These are phyloP conservation scores for Iselma pallidipennis DNA, from an alignment of 2,888 invertebrate species.

Conservation along the genomic window DNA sequence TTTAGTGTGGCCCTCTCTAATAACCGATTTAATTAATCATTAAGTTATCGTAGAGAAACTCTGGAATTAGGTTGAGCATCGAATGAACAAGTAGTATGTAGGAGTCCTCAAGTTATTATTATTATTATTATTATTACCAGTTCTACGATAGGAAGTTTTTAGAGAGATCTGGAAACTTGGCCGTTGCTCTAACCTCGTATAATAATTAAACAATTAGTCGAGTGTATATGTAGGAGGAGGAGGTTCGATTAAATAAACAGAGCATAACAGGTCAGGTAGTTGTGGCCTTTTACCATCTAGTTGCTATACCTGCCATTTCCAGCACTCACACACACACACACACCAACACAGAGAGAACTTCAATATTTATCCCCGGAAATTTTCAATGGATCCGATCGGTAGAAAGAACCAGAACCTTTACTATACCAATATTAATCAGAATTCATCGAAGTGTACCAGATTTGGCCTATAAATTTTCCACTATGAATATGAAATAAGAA, in stretches of 20 bases:
- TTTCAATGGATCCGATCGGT: neutral
- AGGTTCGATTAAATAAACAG: constrained; percentile 20
- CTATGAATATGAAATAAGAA: constrained; percentile 9
- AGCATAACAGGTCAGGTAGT: constrained; percentile 17
- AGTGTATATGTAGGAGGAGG: neutral
- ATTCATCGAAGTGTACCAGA: neutral
- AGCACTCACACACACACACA: no score
- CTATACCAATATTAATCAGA: constrained; percentile 11
- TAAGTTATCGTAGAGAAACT: neutral
- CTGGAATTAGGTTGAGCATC: neutral
- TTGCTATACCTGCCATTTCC: no score
- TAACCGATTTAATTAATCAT: constrained; percentile 1
- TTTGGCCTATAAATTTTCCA: neutral
- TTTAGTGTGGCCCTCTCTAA: neutral
- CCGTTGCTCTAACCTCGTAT: neutral
- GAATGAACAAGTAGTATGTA: neutral
- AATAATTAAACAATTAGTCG: constrained; percentile 24
- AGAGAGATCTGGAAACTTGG: neutral
- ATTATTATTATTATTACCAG: neutral
- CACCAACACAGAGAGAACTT: no score
- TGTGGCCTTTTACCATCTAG: neutral
- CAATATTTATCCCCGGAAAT: neutral
- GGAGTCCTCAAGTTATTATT: neutral
- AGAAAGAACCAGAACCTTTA: neutral
- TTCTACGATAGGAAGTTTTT: neutral